These are phyloP conservation scores for Sminthurinus aureus DNA, from an alignment of 2,888 invertebrate genomes.

Conservation along the genomic window DNA sequence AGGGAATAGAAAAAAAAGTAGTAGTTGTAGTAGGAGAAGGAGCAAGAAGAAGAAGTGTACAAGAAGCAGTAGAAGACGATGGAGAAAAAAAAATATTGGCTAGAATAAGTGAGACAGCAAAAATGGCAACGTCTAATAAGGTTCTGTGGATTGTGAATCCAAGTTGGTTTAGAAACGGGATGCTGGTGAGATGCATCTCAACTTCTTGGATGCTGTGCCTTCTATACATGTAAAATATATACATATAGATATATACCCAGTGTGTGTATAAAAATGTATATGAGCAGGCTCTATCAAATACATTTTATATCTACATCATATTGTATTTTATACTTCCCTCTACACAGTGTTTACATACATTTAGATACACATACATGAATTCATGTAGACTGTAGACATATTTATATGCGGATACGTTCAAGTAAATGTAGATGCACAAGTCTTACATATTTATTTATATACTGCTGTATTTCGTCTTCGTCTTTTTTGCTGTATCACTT, in stretches of 20 bases:
- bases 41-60: neutral
- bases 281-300: neutral
- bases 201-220: slow-evolving; percentile 28
- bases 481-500: neutral
- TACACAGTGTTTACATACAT: neutral
- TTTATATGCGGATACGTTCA: neutral
- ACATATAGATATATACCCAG: neutral
- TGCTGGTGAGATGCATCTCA: slow-evolving; percentile 37
- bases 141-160: slow-evolving; percentile 45
- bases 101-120: slow-evolving; percentile 43
- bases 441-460: no score
- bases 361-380: neutral
- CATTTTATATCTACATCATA: no score
- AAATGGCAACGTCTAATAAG: slow-evolving; percentile 45
- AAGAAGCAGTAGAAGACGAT: slow-evolving; percentile 16
- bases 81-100: slow-evolving; percentile 33
- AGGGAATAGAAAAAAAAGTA: neutral
- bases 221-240: neutral
- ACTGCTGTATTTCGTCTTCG: no score
- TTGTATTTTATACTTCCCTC: no score
- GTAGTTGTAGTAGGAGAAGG: neutral
- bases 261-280: neutral
- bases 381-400: slow-evolving; percentile 8
- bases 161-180: slow-evolving; percentile 40
- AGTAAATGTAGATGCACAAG: neutral